Conservation (phyloP, 2,797 vertebrate genomes). For the Acipenser transmontanus region DNA sequence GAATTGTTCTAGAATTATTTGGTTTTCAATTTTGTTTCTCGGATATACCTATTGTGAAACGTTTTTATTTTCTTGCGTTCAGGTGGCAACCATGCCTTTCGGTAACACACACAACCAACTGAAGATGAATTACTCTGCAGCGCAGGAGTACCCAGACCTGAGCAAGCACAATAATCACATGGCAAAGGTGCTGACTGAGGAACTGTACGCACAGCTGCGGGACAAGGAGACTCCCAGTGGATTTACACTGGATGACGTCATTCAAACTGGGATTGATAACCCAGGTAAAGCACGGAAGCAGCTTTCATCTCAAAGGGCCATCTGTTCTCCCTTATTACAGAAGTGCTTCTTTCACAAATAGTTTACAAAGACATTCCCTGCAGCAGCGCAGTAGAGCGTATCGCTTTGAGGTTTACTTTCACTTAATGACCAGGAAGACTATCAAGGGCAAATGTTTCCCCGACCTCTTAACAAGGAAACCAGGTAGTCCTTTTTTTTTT, state of each 20-base stretch:
- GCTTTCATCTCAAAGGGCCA: constrained; percentile 18
- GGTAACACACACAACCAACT: constrained; percentile 85
- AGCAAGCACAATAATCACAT: constrained; percentile 90
- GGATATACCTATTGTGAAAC: background rate
- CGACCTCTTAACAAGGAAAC: no score
- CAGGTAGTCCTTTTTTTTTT: no score
- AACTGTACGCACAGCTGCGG: constrained; percentile 73
- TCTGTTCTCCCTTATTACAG: constrained; percentile 22
- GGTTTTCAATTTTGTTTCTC: no score
- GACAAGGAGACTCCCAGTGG: constrained; percentile 79
- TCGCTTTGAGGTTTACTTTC: constrained; percentile 14
- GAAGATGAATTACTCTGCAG: constrained; percentile 69
- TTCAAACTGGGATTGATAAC: constrained; percentile 94
- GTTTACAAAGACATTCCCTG: background rate
- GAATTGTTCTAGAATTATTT: no score
- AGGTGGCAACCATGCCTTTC: constrained; percentile 83
- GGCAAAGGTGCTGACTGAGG: constrained; percentile 80
- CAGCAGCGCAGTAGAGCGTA: background rate
- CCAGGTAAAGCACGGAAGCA: constrained; percentile 67
- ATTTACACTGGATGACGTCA: constrained; percentile 85
- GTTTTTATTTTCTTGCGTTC: constrained; percentile 26
- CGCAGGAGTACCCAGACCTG: constrained; percentile 84
- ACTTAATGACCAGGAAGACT: constrained; percentile 32
- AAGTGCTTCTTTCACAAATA: constrained; percentile 5
- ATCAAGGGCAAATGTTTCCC: no score